Evolutionary conservation across 2,797 vertebrate genomes (phyloP), one percentile per base, ranked within the genome.

Genomic region (Oryzias dopingdopingensis): DNA sequence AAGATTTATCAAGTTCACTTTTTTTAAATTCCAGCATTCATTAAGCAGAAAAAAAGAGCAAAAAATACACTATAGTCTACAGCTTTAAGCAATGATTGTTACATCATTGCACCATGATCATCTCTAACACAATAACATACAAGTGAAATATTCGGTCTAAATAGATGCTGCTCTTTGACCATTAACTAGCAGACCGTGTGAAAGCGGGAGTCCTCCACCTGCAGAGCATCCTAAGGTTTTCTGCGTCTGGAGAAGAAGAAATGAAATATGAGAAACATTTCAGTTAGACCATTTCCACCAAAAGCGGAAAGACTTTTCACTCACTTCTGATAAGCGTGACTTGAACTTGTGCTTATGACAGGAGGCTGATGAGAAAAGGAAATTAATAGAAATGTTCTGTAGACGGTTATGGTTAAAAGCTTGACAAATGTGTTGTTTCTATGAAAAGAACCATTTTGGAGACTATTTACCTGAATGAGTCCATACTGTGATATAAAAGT

Each of bases 231-330:
- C 93, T 85, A 98, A 2, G 95, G 96, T 70, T 95, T 98, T 81
- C 93, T 95, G 77, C 96, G 93, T 78, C 97, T 99, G 66, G 3
- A 76, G 82, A 53, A 65, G 65, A 81, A 49, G 68, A 52, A 24
- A 48, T 14, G n/a, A 45, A 12, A 23, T 1, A 0, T 37, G 32
- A 42, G 48, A 42, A 18, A 2, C 0, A 5, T 0, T 49, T 26
- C 20, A 23, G 37, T 49, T 6, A 44, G 20, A 10, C 12, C 29
- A 32, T 59, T 23, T 22, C 4, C 43, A 3, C 4, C 20, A 40
- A 2, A 45, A 6, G 43, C 1, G 42, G 0, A 5, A 0, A 17
- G 23, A 50, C 4, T 13, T 56, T 58, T 37, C 45, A 0, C 88
- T 90, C 86, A 91, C 90, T 91, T 91, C 58, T 89, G 89, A 80